Conservation (phyloP, 1,140 invertebrate species). For the Lepidurus arcticus region DNA sequence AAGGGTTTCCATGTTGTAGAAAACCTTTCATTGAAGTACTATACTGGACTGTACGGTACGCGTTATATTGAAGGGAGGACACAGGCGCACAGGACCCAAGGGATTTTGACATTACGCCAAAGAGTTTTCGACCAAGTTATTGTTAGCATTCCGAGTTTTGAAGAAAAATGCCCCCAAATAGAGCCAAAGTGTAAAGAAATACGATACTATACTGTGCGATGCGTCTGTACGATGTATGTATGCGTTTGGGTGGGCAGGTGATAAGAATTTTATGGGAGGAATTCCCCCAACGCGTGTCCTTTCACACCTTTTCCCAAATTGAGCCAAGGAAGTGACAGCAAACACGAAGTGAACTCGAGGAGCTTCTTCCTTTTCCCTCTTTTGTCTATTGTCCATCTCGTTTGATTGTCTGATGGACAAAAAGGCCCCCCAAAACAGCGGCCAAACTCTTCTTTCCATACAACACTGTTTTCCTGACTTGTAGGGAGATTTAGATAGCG, state of each 20-base stretch:
- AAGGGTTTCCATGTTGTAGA: constrained; percentile 1
- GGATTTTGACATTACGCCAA: constrained; percentile 15
- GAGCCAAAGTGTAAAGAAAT: background rate
- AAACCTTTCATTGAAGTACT: background rate
- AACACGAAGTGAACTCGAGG: constrained; percentile 5
- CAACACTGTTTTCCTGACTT: constrained; percentile 4
- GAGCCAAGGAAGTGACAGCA: constrained; percentile 20
- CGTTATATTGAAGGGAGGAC: background rate
- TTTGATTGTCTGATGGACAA: constrained; percentile 5
- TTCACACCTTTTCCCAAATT: constrained; percentile 16
- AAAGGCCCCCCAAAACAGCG: background rate
- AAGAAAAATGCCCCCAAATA: background rate
- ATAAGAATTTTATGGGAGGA: constrained; percentile 17
- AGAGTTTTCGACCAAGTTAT: background rate
- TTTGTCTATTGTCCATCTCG: background rate
- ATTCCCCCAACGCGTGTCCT: constrained; percentile 3
- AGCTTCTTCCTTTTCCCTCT: constrained; percentile 7
- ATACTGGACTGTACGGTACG: background rate
- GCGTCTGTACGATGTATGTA: too few relatives aligned
- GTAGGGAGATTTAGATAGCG: background rate
- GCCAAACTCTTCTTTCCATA: background rate
- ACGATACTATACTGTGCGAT: background rate
- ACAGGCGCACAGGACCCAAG: background rate
- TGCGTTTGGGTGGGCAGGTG: background rate
- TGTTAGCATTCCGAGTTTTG: background rate